Base-by-base conservation (phyloP, 2,113 vertebrate genomes). In the Tachysurus vachellii region DNA sequence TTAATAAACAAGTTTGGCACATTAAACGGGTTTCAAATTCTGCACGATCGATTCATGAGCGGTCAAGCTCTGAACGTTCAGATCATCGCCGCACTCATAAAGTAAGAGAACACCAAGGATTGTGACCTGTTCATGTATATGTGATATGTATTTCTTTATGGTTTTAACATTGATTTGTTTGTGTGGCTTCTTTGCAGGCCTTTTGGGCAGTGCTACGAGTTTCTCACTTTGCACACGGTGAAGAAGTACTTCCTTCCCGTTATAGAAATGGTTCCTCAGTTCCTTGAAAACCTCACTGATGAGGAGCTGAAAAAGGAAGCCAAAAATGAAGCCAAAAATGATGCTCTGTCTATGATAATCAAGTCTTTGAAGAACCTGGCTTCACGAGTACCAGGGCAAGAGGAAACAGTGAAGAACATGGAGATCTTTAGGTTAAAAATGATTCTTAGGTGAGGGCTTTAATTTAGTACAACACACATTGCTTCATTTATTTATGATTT, bases 401-500 rank as follows among this genome's bases (percentile, higher is more conserved):
- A 99, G 94, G 98, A 99, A 95, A 99, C 98, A 16, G 98, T 99
- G 94, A 99, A 99, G 95, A 99, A 99, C 92, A 98, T 99, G 97
- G 98, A 99, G 95, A 99, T 99, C 96, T 99, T 99, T 98, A 99
- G 98, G 90, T 97, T 99, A 96, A 99, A 99, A 98, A 99, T 99
- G 98, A 99, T 99, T 95, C 98, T 99, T 97, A 99, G 98, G 98
- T 99, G 93, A 97, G 97, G 61, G 86, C 87, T 54, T 70, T 56
- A 56, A 6, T 86, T 21, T 75, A 23, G 11, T 61, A 23, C 28
- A 13, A 61, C 17, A 36, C 28, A 21, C 7, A 36, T 61, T 57
- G 23, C 31, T 26, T 4, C 44, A 14, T 87, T 71, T 75, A 14
- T 87, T 71, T 75, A 88, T 9, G 83, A 91, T 14, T 1, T 82